Conservation (phyloP, 2,113 vertebrate species). For the Mugil cephalus region DNA sequence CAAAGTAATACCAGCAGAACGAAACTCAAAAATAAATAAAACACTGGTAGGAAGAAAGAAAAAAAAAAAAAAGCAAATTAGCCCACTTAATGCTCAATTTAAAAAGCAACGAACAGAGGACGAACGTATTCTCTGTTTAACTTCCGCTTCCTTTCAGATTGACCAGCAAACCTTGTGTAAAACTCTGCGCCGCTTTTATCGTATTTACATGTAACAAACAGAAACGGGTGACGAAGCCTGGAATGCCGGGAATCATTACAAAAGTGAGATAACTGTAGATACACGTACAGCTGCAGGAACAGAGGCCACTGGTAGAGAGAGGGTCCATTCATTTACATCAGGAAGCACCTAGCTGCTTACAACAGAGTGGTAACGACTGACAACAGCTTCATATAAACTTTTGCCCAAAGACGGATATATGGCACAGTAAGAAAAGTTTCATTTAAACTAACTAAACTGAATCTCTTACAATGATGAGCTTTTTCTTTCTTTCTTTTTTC, state of each 20-base stretch:
- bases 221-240: conserved; percentile 73
- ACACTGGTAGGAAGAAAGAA: conserved; percentile 46
- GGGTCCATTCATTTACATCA: conserved; percentile 93
- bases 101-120: conserved; percentile 57
- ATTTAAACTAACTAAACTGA: conserved; percentile 83
- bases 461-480: conserved; percentile 84
- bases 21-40: conserved; percentile 78
- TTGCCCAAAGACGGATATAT: conserved; percentile 93
- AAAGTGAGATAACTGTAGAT: conserved; percentile 80
- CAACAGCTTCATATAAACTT: conserved; percentile 93
- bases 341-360: conserved; percentile 94
- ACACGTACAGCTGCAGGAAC: conserved; percentile 74
- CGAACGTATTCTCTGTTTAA: conserved; percentile 36
- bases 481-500: conserved; percentile 26
- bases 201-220: conserved; percentile 79
- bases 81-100: conserved; percentile 52
- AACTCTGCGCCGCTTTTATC: conserved; percentile 63
- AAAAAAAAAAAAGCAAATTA: conserved; percentile 15
- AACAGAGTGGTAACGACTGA: conserved; percentile 94
- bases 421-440: conserved; percentile 87
- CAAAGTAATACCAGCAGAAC: conserved; percentile 76
- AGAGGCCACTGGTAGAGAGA: conserved; percentile 90
- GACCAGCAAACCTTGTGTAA: conserved; percentile 77
- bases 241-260: conserved; percentile 81
- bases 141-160: conserved; percentile 65